Evolutionary conservation across 2,888 invertebrate species (phyloP).

Genomic region (Sericinus montela): DNA sequence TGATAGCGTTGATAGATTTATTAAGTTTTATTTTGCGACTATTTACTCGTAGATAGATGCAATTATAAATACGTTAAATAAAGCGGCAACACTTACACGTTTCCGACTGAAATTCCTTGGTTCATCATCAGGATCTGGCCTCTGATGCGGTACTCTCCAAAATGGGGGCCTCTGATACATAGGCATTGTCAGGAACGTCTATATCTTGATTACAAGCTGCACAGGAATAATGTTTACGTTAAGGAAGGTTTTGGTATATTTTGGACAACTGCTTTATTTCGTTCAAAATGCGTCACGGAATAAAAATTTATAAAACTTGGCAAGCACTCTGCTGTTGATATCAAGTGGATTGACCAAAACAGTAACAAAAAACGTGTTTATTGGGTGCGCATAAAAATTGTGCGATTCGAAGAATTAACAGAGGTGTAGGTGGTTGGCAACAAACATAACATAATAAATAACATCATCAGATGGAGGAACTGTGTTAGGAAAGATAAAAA

Average conservation of each 20-base stretch:
- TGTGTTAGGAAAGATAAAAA: conserved; percentile 23
- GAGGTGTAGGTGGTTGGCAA: conserved; percentile 53
- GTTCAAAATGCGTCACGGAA: conserved; percentile 4
- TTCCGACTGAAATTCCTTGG: conserved; percentile 47
- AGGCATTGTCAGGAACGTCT: conserved; percentile 55
- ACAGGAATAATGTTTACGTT: conserved; percentile 24
- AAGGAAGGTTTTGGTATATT: not conserved
- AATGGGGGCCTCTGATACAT: conserved; percentile 81
- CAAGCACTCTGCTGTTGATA: conserved; percentile 1
- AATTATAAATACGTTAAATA: too few species aligned
- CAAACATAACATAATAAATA: conserved; percentile 46
- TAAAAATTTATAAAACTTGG: conserved; percentile 17
- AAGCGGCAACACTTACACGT: conserved; percentile 23
- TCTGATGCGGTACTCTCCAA: conserved; percentile 77
- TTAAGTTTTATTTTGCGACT: conserved; percentile 5
- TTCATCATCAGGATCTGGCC: conserved; percentile 65
- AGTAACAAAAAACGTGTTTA: conserved; percentile 20
- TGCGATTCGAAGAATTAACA: conserved; percentile 20
- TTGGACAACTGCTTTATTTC: not conserved
- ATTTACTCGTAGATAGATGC: too few species aligned
- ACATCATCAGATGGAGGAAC: conserved; percentile 45
- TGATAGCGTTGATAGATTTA: conserved; percentile 11
- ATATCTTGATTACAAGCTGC: conserved; percentile 30
- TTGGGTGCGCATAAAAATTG: conserved; percentile 19
- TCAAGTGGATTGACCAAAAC: not conserved